phyloP scores from a whole-genome alignment of 2,888 invertebrate genomes.

The Cataglyphis altisquamis region DNA sequence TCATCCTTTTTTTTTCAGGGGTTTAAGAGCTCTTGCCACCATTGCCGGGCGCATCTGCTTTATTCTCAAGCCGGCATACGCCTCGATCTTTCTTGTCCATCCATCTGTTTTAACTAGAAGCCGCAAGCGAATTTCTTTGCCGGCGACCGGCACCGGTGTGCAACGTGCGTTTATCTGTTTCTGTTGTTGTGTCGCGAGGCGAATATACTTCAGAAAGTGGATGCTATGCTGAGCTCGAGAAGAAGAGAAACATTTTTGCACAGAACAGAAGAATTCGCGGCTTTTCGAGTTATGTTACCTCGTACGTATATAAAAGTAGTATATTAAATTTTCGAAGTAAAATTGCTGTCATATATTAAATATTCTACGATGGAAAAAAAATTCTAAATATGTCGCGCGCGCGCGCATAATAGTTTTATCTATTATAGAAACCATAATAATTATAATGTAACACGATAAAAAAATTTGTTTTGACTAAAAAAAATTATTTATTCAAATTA shows the following conservation, averaged over 20 bases:
- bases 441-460: no score
- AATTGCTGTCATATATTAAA: neutral
- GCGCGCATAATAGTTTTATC: no score
- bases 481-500: no score
- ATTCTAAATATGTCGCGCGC: neutral
- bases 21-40: slow-evolving; percentile 65
- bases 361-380: neutral
- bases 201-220: slow-evolving; percentile 8
- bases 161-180: slow-evolving; percentile 17
- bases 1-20: slow-evolving; percentile 44
- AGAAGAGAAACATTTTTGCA: neutral
- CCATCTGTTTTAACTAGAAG: slow-evolving; percentile 52
- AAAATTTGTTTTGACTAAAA: no score
- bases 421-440: no score
- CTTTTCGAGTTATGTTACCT: neutral
- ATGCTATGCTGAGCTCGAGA: neutral
- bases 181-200: slow-evolving; percentile 10
- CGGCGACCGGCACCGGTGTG: slow-evolving; percentile 26
- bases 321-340: neutral
- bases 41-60: slow-evolving; percentile 55
- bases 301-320: neutral
- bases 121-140: slow-evolving; percentile 46
- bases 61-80: slow-evolving; percentile 58
- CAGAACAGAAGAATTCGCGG: neutral
- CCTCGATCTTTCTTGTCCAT: slow-evolving; percentile 59